Percentiles rank a stretch among this genome's conserved stretches.
phyloP scores from a whole-genome alignment of 64 coral and sea anemone genomes.

The Acropora yongei region DNA sequence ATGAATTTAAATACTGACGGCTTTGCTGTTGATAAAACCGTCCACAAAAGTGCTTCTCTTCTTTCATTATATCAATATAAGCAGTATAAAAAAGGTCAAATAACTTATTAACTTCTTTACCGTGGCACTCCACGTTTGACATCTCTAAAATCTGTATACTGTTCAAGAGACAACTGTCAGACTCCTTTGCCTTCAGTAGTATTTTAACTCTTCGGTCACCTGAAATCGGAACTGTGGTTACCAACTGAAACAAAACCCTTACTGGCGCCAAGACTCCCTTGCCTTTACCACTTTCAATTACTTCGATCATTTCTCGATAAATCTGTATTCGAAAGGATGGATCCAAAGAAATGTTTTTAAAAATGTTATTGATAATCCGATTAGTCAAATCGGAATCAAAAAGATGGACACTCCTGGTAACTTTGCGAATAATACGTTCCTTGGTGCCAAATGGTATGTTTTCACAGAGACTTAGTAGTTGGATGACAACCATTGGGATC shows the following conservation, averaged over 20 bases:
- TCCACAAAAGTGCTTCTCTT: background rate
- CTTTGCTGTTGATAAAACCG: background rate
- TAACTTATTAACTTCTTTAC: background rate
- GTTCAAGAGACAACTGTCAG: background rate
- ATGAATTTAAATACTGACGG: background rate
- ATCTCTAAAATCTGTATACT: background rate
- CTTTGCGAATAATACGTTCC: background rate
- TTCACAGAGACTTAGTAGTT: background rate
- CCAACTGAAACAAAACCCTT: background rate
- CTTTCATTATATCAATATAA: background rate
- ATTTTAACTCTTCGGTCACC: conserved; percentile 8
- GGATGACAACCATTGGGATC: background rate
- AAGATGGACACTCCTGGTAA: background rate
- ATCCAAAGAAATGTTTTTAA: background rate
- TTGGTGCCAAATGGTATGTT: background rate
- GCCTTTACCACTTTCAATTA: background rate
- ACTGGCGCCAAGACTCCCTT: background rate
- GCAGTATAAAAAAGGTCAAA: conserved; percentile 24
- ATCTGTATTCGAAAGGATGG: background rate
- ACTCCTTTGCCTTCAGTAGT: background rate
- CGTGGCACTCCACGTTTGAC: background rate
- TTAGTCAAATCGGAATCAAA: background rate
- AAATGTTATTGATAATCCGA: background rate
- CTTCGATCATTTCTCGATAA: background rate
- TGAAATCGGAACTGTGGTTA: background rate